Conservation (phyloP, 2,888 invertebrate genomes). For the Toxonevra muliebris region DNA sequence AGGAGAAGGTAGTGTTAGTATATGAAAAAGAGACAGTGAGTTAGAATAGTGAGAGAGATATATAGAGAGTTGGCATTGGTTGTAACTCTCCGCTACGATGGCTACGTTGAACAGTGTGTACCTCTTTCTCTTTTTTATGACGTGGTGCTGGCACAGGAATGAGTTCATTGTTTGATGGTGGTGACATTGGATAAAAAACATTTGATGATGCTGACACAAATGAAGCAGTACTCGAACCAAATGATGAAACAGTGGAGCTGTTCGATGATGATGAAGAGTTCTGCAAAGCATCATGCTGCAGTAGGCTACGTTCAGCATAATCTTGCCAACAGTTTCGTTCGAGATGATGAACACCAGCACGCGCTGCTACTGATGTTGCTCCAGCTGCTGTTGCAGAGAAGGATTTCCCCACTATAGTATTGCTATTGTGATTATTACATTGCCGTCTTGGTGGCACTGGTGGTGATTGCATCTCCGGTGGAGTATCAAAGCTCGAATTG, state of each 20-base stretch:
- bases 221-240: slow-evolving; percentile 48
- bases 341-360: slow-evolving; percentile 53
- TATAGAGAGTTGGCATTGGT: slow-evolving; percentile 12
- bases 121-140: slow-evolving; percentile 61
- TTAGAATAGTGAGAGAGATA: slow-evolving; percentile 18
- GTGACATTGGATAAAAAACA: slow-evolving; percentile 49
- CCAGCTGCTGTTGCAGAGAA: slow-evolving; percentile 32
- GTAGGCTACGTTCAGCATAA: slow-evolving; percentile 38
- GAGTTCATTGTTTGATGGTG: slow-evolving; percentile 25
- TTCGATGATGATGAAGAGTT: slow-evolving; percentile 49
- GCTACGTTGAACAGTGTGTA: slow-evolving; percentile 43
- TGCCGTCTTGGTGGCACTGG: slow-evolving; percentile 58
- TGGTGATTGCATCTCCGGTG: slow-evolving; percentile 63
- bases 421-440: slow-evolving; percentile 1
- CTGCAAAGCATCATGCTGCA: slow-evolving; percentile 45
- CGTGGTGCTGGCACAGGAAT: slow-evolving; percentile 60
- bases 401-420: background rate
- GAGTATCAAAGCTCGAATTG: slow-evolving; percentile 60
- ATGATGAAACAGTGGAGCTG: slow-evolving; percentile 46
- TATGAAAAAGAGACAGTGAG: slow-evolving; percentile 22
- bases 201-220: slow-evolving; percentile 57
- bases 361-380: slow-evolving; percentile 53
- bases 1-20: too few relatives aligned
- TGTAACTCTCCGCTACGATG: background rate
- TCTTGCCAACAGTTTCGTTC: slow-evolving; percentile 59